Base-by-base conservation (phyloP, 2,888 invertebrate genomes). In the Drosophila basisetae region DNA sequence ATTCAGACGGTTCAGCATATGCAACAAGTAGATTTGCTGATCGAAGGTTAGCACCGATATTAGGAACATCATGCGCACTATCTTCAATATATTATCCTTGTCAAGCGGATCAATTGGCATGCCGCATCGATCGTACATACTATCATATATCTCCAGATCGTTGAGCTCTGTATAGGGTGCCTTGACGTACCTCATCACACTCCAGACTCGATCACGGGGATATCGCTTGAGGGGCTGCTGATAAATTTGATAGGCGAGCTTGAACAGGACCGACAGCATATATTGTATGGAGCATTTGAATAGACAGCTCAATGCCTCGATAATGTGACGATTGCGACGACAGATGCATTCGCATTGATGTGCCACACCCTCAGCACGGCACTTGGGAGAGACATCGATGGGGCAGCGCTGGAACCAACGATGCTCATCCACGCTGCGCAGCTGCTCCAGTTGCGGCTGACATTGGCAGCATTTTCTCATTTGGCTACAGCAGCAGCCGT, bases 51-150 rank as follows among this genome's bases (percentile, higher is more conserved):
- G 39, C 4, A 86, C 37, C 28, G 60, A 16, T 0, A 5, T 31
- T 0, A 80, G 59, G 13, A 87, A 90, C 53, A 87, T 72, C 69
- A 87, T 11, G 2, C 87, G 76, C 2, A 87, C 18, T 13, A 87
- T 49, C 33, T 83, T 87, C 1, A 47, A 37, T 6, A 41, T 72
- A 30, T 89, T 87, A 6, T 55, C 56, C 2, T 3, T 5, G 4
- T 86, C 63, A 1, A 89, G 28, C 1, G 89, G 90, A 72, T 87
- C 47, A 5, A 83, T 90, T 0, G 74, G 74, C 22, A 50, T 16
- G 1, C 87, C 86, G 18, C 89, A 89, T 0, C 80, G 90, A 47
- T 87, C 90, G 41, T 82, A 87, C 70, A 87, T 82, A 69, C 87
- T 77, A 53, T 90, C 87, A 25, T 87, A 90, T 61, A 87, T 89